Evolutionary conservation across 2,888 invertebrate species (phyloP), one percentile per base, ranked within the genome.

Genomic region (Pterostichus niger): DNA sequence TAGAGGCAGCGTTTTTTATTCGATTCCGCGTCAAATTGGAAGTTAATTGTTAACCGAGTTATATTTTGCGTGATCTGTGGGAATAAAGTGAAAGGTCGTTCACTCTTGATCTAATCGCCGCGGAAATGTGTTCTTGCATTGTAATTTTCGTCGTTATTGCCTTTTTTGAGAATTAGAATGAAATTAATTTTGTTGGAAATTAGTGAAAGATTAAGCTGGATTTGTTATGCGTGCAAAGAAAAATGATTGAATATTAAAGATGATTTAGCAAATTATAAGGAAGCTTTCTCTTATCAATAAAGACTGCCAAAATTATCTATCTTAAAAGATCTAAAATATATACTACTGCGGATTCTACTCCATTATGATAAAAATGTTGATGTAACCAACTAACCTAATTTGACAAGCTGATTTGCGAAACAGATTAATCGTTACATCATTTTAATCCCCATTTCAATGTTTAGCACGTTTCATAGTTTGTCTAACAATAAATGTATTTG

Each of bases 21-120:
- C 56, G 54, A 56, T 40, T 54, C 75, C 33, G 56, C 56, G 56
- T 56, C 54, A 54, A 77, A 77, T 77, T 56, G 15, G 13, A 35
- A 33, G 49, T 49, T 64, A 68, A 79, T 79, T 79, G 79, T 68
- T 46, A 49, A 44, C 52, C 46, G 40, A 79, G 79, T 68, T 79
- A 49, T 49, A 52, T 79, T 79, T 68, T 64, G 79, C 79, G 79
- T 79, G 79, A 79, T 64, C 79, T 31, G 64, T 52, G 13, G 49
- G 56, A 56, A 77, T 77, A 77, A 77, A 56, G n/a, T 31, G 52
- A 75, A 75, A 75, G 49, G 31, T 75, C 75, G 35, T 52, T 52
- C 75, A 52, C 52, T 75, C 17, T 75, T 52, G 52, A 75, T 75
- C 52, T 75, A 75, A 75, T 75, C 75, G 75, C 31, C 31, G 6